These are phyloP conservation scores for Aphyosemion australe DNA, from an alignment of 2,113 vertebrate species.

Conservation along the genomic window DNA sequence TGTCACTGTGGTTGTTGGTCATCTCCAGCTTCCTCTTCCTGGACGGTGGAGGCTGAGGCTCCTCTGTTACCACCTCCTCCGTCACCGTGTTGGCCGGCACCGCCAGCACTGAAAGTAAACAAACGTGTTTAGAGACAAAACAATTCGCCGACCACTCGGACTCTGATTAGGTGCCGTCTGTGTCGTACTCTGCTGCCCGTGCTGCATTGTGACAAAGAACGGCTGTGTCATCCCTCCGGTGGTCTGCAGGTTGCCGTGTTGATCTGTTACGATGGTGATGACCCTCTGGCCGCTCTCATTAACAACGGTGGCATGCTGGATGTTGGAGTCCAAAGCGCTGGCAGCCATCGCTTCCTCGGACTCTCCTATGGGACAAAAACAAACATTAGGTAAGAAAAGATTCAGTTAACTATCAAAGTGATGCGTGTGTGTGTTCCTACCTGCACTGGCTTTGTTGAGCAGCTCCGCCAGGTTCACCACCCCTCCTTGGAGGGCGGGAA, in stretches of 20 bases:
- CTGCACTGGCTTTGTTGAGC: conserved; percentile 79
- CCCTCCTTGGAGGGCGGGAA: conserved; percentile 71
- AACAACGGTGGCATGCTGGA: conserved; percentile 78
- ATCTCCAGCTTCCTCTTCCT: conserved; percentile 81
- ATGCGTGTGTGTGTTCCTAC: conserved; percentile 46
- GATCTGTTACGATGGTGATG: conserved; percentile 88
- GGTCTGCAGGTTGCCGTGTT: conserved; percentile 83
- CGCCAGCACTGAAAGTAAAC: conserved; percentile 80
- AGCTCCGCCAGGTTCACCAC: conserved; percentile 82
- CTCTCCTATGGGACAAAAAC: conserved; percentile 58
- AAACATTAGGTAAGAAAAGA: not conserved
- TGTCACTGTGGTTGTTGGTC: conserved; percentile 56
- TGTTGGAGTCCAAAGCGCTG: conserved; percentile 73
- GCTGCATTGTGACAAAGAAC: conserved; percentile 87
- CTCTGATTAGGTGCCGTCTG: not conserved
- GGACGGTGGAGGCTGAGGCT: conserved; percentile 68
- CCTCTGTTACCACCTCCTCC: conserved; percentile 81
- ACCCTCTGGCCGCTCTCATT: conserved; percentile 84
- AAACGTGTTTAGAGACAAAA: not conserved
- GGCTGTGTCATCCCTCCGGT: conserved; percentile 80
- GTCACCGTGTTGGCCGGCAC: conserved; percentile 84
- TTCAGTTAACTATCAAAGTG: too few species aligned
- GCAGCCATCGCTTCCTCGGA: conserved; percentile 79
- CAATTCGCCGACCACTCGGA: not conserved
- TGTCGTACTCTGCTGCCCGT: conserved; percentile 85